Evolutionary conservation across 2,888 invertebrate genomes (phyloP).

Genomic region (Erebia palarica): DNA sequence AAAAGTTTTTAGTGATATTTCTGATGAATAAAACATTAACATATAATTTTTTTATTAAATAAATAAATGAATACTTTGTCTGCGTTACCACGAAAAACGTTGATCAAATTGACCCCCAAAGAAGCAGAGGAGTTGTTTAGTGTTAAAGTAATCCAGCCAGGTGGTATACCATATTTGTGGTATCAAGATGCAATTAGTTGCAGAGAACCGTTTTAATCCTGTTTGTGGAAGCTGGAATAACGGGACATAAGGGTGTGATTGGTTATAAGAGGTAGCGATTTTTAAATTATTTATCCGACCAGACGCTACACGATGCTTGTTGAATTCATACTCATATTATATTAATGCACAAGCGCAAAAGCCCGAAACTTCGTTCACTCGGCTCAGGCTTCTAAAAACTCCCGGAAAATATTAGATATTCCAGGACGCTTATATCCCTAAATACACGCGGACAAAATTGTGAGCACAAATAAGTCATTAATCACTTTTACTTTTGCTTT

Average conservation of each 20-base stretch:
- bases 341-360: too few species aligned
- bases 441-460: background rate
- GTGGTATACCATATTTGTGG: conserved; percentile 51
- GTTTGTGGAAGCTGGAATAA: conserved; percentile 48
- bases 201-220: conserved; percentile 54
- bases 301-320: too few species aligned
- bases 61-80: too few species aligned
- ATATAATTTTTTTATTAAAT: background rate
- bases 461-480: background rate
- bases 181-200: conserved; percentile 55
- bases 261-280: conserved; percentile 44
- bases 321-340: too few species aligned
- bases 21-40: too few species aligned
- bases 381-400: too few species aligned
- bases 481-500: background rate
- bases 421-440: background rate
- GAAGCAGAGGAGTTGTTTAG: background rate
- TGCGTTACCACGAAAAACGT: background rate
- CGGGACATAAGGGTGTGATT: conserved; percentile 35
- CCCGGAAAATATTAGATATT: too few species aligned
- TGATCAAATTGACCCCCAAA: background rate
- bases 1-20: too few species aligned
- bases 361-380: too few species aligned
- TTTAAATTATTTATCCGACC: background rate
- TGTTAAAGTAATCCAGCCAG: conserved; percentile 45